Percentiles rank a stretch among this genome's conserved stretches.
Evolutionary conservation across 2,113 vertebrate species (phyloP).

Genomic region (Malurus elegans): DNA sequence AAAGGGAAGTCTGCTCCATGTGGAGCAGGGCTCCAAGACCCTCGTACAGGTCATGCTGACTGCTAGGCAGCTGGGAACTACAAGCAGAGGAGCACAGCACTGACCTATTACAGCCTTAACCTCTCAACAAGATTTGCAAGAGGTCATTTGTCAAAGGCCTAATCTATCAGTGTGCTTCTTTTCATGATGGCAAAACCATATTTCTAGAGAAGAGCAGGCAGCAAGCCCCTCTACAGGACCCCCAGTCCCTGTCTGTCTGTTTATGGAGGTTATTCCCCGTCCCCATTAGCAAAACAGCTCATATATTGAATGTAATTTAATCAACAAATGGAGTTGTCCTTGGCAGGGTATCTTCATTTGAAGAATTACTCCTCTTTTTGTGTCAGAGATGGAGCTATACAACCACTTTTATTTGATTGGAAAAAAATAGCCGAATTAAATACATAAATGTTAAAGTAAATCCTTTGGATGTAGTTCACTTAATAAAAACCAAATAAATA

Average conservation of each 20-base stretch:
- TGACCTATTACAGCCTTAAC: not conserved
- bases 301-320: not conserved
- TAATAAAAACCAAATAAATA: not conserved
- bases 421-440: constrained; percentile 6
- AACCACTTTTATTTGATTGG: not conserved
- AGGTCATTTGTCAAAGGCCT: not conserved
- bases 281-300: not conserved
- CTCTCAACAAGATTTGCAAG: not conserved
- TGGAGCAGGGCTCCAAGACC: fast-evolving
- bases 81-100: not conserved
- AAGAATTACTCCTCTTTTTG: not conserved
- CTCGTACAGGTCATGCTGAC: not conserved
- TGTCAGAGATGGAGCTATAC: not conserved
- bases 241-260: not conserved
- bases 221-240: not conserved
- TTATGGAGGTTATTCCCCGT: not conserved
- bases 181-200: not conserved
- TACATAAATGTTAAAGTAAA: constrained; percentile 7
- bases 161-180: not conserved
- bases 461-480: not conserved
- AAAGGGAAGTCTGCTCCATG: not conserved
- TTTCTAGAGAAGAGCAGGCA: not conserved
- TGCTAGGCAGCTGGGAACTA: not conserved
- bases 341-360: not conserved
- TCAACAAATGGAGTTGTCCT: constrained; percentile 4